Base-by-base conservation (phyloP, 2,797 vertebrate species). In the Dallia pectoralis region DNA sequence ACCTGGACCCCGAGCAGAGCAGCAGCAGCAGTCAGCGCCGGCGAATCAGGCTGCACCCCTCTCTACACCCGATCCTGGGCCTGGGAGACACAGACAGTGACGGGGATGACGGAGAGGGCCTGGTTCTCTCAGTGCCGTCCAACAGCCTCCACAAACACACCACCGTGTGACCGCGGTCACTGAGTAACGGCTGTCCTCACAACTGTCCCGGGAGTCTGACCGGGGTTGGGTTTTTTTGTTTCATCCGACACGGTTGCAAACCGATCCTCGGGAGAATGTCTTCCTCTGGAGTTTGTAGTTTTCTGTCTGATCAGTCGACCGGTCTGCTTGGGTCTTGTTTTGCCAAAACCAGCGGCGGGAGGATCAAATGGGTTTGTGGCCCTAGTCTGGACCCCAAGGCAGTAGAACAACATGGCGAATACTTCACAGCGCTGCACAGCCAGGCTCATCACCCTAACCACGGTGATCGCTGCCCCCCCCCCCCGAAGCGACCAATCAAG, bases 61-160 rank as follows among this genome's bases (percentile, higher is more conserved):
- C 53, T 11, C 22, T 59, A 22, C 78, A 89, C 81, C 90, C 93
- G 33, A 12, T 22, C 22, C 5, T 59, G 53, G 78, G 91, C 71
- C 91, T 93, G 69, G 83, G 80, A 74, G 95, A 96, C 83, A 96
- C 89, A 0, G 92, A 93, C 85, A 98, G 96, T 47, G 97, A 94
- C 51, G 95, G 82, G 25, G 95, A 96, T 49, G 82, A 96, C 8
- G 91, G 93, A 40, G 90, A 92, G 53, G 79, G 79, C 29, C 89
- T 93, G 77, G 89, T 88, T 61, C 91, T 93, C 71, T 87, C 87
- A 0, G 88, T 89, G 25, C 91, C 90, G 79, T 79, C 87, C 2
- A 85, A 84, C 59, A 73, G 77, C 77, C 83, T 76, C 85, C 93
- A 93, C 76, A 94, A 94, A 87, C 96, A 96, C 87, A 99, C 97